A percentile compares a stretch with the other conserved stretches of the same genome.
Evolutionary conservation across 2,797 vertebrate genomes (phyloP).

Genomic region (Danio choprae): DNA sequence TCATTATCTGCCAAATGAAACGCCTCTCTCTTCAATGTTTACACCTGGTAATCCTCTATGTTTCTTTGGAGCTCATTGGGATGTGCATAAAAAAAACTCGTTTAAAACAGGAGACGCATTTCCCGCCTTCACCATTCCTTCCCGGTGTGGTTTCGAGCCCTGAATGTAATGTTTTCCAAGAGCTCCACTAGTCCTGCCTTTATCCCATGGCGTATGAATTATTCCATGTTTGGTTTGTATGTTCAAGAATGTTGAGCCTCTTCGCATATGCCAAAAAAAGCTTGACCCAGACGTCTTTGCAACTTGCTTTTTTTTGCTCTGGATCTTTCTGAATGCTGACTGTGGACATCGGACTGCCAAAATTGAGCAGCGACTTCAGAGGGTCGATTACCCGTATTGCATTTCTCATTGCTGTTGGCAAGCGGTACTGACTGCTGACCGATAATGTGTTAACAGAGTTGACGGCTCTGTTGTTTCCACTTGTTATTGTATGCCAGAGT

Average conservation of each 20-base stretch:
- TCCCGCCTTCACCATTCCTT: conserved; percentile 15
- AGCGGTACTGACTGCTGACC: neutral
- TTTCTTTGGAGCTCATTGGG: conserved; percentile 27
- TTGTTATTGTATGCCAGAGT: conserved; percentile 31
- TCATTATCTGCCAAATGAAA: conserved; percentile 87
- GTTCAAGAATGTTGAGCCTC: conserved; percentile 23
- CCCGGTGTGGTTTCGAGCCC: conserved; percentile 37
- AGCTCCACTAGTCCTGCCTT: conserved; percentile 61
- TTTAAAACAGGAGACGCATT: neutral
- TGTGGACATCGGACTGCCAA: conserved; percentile 16
- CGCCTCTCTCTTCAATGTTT: conserved; percentile 77
- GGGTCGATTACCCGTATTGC: conserved; percentile 21
- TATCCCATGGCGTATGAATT: conserved; percentile 30
- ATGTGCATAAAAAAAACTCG: conserved; percentile 38
- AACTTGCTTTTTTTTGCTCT: conserved; percentile 39
- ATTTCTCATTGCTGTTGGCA: conserved; percentile 38
- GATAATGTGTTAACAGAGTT: conserved; percentile 38
- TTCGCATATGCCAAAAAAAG: conserved; percentile 55
- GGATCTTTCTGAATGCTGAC: conserved; percentile 18
- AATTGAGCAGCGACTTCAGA: conserved; percentile 15
- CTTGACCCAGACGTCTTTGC: conserved; percentile 37
- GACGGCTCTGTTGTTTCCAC: conserved; percentile 10
- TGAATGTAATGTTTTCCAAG: conserved; percentile 77
- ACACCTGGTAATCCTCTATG: conserved; percentile 60
- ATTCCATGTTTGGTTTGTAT: conserved; percentile 10